Evolutionary conservation across 1,140 invertebrate species (phyloP), one percentile per base, ranked within the genome.

Genomic region (Agraylea sexmaculata): DNA sequence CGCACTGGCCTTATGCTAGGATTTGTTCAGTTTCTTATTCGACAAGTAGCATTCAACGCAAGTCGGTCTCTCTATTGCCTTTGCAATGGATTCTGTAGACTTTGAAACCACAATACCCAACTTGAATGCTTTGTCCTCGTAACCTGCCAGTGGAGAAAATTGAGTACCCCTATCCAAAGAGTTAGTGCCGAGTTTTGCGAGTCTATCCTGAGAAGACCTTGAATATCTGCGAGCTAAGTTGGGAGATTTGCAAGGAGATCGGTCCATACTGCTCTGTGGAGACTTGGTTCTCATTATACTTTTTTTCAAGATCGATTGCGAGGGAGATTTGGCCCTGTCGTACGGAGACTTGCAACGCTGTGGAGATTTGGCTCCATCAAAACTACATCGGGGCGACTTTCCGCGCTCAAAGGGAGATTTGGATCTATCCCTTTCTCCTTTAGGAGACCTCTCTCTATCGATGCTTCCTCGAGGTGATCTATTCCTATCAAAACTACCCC

Each of bases 1-100:
- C 52, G 60, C 60, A 58, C 59, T 57, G 50, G 55, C 53, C 66
- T 67, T 74, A 65, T 74, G 71, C 69, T 74, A 73, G 64, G 70
- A 71, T 64, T 64, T 68, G 54, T 58, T 69, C 52, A 71, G 69
- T 32, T 67, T 71, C 52, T 76, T 71, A 37, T 66, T 68, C 20
- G 67, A 69, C 2, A 72, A 55, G 55, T 72, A 71, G 49, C 75
- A 79, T 51, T 78, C 73, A 40, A 78, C 71, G 59, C 75, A 78
- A 15, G 74, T 77, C 17, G 74, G 73, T 37, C 74, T 69, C 45
- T 78, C 75, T 17, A 75, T 66, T 54, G 68, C 63, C 64, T 65
- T 68, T 42, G 59, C 59, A 44, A 62, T 70, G 25, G 58, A 64
- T 48, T 63, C 65, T 10, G 59, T 69, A 39, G 65, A 68, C 42